phyloP scores from a whole-genome alignment of 2,113 vertebrate genomes.

The Pimephales promelas region DNA sequence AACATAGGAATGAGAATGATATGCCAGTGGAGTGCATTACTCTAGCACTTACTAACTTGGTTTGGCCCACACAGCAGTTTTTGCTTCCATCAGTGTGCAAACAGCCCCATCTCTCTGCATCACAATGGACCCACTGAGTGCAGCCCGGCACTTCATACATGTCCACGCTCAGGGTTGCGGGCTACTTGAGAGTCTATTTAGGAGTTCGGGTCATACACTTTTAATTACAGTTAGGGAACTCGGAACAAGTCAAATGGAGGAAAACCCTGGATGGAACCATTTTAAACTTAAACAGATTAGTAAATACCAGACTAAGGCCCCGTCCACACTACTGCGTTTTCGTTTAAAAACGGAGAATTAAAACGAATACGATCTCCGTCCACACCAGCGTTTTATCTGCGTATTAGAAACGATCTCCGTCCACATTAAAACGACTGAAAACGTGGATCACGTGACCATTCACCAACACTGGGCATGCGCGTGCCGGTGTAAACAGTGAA shows the following conservation, averaged over 20 bases:
- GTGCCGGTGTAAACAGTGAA: too few species aligned
- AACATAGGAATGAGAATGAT: conserved; percentile 47
- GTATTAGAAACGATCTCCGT: too few species aligned
- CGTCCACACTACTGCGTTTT: too few species aligned
- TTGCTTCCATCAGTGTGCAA: conserved; percentile 45
- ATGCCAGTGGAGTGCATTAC: conserved; percentile 54
- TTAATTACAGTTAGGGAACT: conserved; percentile 22
- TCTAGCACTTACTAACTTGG: conserved; percentile 47
- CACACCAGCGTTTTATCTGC: too few species aligned
- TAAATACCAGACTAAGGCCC: background rate
- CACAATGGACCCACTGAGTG: conserved; percentile 26
- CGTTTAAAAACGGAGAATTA: too few species aligned
- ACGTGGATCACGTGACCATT: too few species aligned
- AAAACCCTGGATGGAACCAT: background rate
- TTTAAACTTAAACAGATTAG: background rate
- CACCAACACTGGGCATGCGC: too few species aligned
- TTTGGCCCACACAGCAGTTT: conserved; percentile 53
- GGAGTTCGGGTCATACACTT: conserved; percentile 15
- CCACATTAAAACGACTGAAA: too few species aligned
- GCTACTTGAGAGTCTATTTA: conserved; percentile 20
- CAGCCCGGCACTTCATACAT: conserved; percentile 3
- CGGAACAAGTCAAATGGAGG: background rate
- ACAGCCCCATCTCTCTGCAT: conserved; percentile 30
- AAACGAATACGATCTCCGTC: too few species aligned
- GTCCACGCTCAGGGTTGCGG: conserved; percentile 8